Percentiles rank a stretch among this genome's conserved stretches.
Conservation (phyloP, 1,140 invertebrate genomes). For the Helicoverpa zea region DNA sequence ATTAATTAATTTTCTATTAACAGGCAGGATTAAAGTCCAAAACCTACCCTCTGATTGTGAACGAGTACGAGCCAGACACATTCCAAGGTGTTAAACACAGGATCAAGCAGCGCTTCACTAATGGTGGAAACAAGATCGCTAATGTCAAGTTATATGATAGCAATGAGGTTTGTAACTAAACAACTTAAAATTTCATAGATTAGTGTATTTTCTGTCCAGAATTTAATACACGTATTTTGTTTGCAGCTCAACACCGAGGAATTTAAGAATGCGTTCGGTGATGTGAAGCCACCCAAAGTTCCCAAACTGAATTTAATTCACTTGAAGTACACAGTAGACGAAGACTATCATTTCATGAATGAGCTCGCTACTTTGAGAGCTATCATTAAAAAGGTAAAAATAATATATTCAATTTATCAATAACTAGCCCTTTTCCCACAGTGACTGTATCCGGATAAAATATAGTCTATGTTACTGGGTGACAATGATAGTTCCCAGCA, state of each 20-base stretch:
- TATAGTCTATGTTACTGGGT: no score
- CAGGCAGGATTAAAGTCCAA: constrained; percentile 84
- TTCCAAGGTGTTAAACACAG: constrained; percentile 88
- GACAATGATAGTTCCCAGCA: no score
- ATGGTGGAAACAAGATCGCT: constrained; percentile 87
- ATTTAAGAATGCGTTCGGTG: constrained; percentile 82
- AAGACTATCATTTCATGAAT: constrained; percentile 89
- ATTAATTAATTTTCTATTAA: constrained; percentile 47
- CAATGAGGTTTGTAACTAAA: constrained; percentile 83
- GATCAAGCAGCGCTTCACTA: constrained; percentile 87
- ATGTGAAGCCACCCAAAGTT: constrained; percentile 82
- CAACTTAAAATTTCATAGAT: no score
- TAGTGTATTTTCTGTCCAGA: no score
- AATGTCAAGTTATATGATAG: constrained; percentile 89
- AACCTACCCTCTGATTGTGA: constrained; percentile 88
- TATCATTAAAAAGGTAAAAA: constrained; percentile 87
- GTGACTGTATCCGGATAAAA: no score
- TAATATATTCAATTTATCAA: neutral
- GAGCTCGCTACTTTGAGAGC: constrained; percentile 89
- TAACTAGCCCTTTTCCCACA: no score
- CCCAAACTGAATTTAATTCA: constrained; percentile 81
- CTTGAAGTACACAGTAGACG: constrained; percentile 88
- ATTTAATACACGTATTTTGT: constrained; percentile 47
- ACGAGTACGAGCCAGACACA: constrained; percentile 89
- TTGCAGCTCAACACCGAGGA: constrained; percentile 72